Evolutionary conservation across 2,113 vertebrate species (phyloP).

Genomic region (Neomonachus schauinslandi): DNA sequence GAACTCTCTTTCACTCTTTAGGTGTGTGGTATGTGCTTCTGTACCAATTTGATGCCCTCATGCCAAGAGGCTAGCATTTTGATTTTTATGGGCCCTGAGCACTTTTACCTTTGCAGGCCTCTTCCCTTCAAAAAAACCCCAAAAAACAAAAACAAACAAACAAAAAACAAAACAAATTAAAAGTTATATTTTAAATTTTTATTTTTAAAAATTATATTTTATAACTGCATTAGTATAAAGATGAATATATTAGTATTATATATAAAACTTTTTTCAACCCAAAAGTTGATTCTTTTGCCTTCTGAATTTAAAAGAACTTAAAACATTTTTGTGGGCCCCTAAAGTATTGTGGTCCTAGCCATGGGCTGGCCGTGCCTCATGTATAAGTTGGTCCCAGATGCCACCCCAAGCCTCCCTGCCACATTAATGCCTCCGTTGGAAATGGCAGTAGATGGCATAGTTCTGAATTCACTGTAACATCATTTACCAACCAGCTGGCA

Average conservation of each 20-base stretch:
- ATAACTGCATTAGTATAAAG: not conserved
- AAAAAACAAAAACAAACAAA: not conserved
- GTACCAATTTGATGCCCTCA: not conserved
- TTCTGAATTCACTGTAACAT: not conserved
- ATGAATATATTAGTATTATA: slow-evolving; percentile 11
- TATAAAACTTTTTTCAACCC: not conserved
- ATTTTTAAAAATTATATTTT: not conserved
- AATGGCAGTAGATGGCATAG: not conserved
- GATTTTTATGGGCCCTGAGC: not conserved
- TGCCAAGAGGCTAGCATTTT: not conserved
- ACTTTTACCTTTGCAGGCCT: not conserved
- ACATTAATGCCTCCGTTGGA: not conserved
- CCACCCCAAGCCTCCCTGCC: not conserved
- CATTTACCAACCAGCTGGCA: not conserved
- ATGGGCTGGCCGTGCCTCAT: not conserved
- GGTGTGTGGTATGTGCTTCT: not conserved
- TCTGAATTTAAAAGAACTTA: not conserved
- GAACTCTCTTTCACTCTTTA: not conserved
- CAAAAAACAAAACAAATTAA: not conserved
- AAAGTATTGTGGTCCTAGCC: not conserved
- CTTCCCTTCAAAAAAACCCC: not conserved
- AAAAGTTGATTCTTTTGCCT: not conserved
- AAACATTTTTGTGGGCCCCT: not conserved
- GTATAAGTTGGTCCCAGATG: not conserved
- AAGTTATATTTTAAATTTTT: slow-evolving; percentile 9